A percentile compares a stretch with the other conserved stretches of the same genome.
phyloP scores from a whole-genome alignment of 1,140 invertebrate genomes.

The Vanessa atalanta region DNA sequence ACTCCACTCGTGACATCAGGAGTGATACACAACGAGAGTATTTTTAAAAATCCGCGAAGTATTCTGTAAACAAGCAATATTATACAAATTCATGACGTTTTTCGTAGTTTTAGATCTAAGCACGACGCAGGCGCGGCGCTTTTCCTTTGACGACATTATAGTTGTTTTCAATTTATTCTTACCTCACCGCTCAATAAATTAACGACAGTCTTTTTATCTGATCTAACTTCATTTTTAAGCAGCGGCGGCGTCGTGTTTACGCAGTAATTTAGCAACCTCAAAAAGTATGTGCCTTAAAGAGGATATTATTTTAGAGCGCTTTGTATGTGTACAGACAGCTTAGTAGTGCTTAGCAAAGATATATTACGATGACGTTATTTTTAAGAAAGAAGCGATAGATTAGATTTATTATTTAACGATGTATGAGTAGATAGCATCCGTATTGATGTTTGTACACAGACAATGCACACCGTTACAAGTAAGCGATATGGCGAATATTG shows the following conservation, averaged over 20 bases:
- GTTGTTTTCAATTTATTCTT: conserved; percentile 4
- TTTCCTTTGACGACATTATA: background rate
- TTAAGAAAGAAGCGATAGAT: conserved; percentile 11
- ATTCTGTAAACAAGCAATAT: conserved; percentile 1
- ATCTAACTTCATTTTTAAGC: too few species aligned
- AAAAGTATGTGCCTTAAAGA: conserved; percentile 35
- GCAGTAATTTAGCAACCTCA: conserved; percentile 5
- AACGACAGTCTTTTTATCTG: background rate
- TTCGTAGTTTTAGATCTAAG: conserved; percentile 10
- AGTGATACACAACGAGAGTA: background rate
- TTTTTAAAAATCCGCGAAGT: background rate
- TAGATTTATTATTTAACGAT: conserved; percentile 16
- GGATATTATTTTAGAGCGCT: conserved; percentile 15
- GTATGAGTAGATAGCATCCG: background rate
- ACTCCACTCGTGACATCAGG: background rate
- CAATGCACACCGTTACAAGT: conserved; percentile 21
- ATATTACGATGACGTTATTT: conserved; percentile 22
- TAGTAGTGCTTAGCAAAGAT: background rate
- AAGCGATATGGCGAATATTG: conserved; percentile 27
- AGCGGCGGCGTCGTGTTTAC: background rate
- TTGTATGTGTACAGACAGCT: conserved; percentile 30
- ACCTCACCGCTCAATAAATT: background rate
- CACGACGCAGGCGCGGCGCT: conserved; percentile 13
- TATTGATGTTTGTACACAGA: conserved; percentile 30
- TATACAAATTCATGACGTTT: background rate